phyloP scores from a whole-genome alignment of 1,140 invertebrate species.

The Bombus vancouverensis region DNA sequence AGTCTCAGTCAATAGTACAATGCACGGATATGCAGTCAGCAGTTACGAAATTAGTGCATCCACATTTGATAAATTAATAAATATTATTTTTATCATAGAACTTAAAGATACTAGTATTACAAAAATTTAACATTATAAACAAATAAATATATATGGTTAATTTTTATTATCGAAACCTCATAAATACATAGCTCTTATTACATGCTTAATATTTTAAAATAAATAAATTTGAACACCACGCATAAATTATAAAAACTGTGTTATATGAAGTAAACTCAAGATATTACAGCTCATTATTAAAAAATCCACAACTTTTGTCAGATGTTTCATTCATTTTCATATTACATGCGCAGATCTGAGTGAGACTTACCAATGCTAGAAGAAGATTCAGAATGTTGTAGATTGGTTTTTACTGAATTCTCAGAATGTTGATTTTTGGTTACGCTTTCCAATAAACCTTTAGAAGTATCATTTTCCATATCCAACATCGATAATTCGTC shows the following conservation, averaged over 20 bases:
- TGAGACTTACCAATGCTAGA: conserved; percentile 78
- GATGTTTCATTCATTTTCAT: background rate
- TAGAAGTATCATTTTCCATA: conserved; percentile 44
- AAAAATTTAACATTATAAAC: conserved; percentile 10
- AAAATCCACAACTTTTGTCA: background rate
- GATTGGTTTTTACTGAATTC: conserved; percentile 35
- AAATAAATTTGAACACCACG: background rate
- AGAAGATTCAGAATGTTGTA: conserved; percentile 77
- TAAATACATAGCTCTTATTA: background rate
- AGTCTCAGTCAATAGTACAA: conserved; percentile 69
- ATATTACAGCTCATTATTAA: background rate
- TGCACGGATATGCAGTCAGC: conserved; percentile 31
- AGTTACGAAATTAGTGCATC: conserved; percentile 31
- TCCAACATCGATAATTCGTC: conserved; percentile 71
- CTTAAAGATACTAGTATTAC: conserved; percentile 4
- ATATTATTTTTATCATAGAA: conserved; percentile 30
- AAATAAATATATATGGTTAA: conserved; percentile 16
- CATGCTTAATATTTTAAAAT: conserved; percentile 13
- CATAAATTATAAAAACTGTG: background rate
- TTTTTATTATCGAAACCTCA: background rate
- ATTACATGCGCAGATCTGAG: conserved; percentile 21
- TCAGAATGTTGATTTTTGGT: conserved; percentile 51
- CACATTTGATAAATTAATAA: conserved; percentile 36
- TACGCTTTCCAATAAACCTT: background rate
- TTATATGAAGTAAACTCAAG: background rate